Percentiles rank a stretch among this genome's conserved stretches.
Conservation (phyloP, 2,888 invertebrate genomes). For the Andrena marginata region DNA sequence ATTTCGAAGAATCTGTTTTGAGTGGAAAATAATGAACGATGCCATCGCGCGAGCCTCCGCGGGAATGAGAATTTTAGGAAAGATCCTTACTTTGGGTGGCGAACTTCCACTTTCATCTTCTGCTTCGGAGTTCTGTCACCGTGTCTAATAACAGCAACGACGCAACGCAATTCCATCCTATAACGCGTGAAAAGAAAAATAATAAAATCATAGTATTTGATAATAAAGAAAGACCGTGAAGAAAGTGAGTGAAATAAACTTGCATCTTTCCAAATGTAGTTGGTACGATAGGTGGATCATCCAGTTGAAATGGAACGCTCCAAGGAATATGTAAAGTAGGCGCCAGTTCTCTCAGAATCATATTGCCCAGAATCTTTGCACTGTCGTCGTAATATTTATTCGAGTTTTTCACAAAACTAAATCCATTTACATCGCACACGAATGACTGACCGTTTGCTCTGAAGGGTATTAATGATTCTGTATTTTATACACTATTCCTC, state of each 20-base stretch:
- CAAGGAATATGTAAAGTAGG: constrained; percentile 98
- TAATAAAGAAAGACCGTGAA: background rate
- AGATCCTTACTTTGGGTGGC: constrained; percentile 91
- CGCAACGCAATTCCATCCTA: constrained; percentile 95
- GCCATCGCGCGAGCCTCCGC: background rate
- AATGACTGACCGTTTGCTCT: constrained; percentile 99
- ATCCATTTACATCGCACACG: constrained; percentile 99
- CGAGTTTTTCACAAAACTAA: constrained; percentile 99
- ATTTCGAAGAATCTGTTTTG: constrained; percentile 96
- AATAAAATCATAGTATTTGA: constrained; percentile 3
- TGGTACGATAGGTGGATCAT: constrained; percentile 99
- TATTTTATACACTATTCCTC: background rate
- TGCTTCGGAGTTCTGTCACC: constrained; percentile 99
- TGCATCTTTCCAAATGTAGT: constrained; percentile 99
- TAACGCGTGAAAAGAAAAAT: background rate
- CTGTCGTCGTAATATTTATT: constrained; percentile 99
- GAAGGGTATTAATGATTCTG: constrained; percentile 33
- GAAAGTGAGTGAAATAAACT: constrained; percentile 58
- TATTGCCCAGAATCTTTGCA: constrained; percentile 98
- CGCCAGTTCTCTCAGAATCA: constrained; percentile 97
- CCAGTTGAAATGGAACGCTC: constrained; percentile 98
- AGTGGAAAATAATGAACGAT: background rate
- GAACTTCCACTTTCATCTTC: constrained; percentile 99
- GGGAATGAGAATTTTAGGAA: background rate
- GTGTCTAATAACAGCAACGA: constrained; percentile 98